Base-by-base conservation (phyloP, 2,113 vertebrate species). In the Alligator mississippiensis region DNA sequence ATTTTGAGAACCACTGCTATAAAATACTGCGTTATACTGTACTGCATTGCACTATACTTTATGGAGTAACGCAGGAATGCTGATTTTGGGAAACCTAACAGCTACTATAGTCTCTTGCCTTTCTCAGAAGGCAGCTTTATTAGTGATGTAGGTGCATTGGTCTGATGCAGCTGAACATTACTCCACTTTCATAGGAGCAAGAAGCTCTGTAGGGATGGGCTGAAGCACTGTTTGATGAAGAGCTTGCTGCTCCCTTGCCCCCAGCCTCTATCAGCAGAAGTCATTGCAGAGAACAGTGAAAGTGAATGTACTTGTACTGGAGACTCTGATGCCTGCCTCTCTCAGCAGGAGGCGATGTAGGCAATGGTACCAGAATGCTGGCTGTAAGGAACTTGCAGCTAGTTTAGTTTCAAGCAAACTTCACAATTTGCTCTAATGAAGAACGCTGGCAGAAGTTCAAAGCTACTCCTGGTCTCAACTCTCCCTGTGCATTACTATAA, bases 391-490 rank as follows among this genome's bases (percentile, higher is more conserved):
- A 92, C 82, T 97, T 91, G 97, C 82, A 96, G 92, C 84, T 88
- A 92, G 95, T 89, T 94, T 78, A 88, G 94, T 95, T 96, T 57
- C 92, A 95, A 83, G 95, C 92, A 95, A 94, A 91, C 91, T 96
- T 96, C 64, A 82, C 90, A 92, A 96, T 93, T 96, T 93, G 88
- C 94, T 93, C 84, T 96, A 96, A 96, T 93, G 95, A 93, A 97
- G 88, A 93, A 87, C 3, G 15, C 84, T 95, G 91, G 95, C 92
- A 96, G 77, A 84, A 80, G 87, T 90, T 97, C 95, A 96, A 95
- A 97, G 80, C 94, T 95, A 91, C 92, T 93, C 92, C 84, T 83
- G 77, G 87, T 90, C 93, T 90, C 8, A 57, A 85, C 91, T 96
- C 90, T 97, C 92, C 89, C 57, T 93, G 91, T 81, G 94, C n/a